A percentile compares a stretch with the other conserved stretches of the same genome.
phyloP scores from a whole-genome alignment of 2,888 invertebrate genomes.

The Aleiodes testaceus region DNA sequence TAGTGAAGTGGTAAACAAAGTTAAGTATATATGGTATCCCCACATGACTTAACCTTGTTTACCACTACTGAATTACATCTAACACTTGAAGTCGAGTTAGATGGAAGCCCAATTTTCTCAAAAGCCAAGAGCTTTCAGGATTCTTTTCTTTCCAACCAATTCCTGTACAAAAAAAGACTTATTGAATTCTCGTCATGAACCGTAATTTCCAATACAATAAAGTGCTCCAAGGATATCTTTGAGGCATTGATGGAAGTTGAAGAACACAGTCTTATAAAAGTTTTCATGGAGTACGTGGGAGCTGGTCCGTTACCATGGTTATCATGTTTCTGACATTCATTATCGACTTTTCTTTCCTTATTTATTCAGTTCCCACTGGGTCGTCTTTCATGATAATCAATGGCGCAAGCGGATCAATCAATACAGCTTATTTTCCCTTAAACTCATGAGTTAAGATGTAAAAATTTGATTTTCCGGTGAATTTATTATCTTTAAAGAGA shows the following conservation, averaged over 20 bases:
- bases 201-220: not conserved
- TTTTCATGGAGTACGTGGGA: conserved; percentile 17
- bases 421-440: too few relatives aligned
- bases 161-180: too few relatives aligned
- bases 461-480: conserved; percentile 62
- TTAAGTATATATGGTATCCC: too few relatives aligned
- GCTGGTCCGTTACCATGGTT: conserved; percentile 48
- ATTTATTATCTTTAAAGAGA: conserved; percentile 73
- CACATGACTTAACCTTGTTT: too few relatives aligned
- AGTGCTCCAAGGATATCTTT: too few relatives aligned
- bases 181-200: not conserved
- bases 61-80: too few relatives aligned
- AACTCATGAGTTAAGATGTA: not conserved
- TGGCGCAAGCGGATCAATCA: not conserved
- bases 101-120: too few relatives aligned
- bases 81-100: too few relatives aligned
- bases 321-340: conserved; percentile 37
- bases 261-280: not conserved
- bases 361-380: not conserved
- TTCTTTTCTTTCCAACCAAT: too few relatives aligned
- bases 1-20: too few relatives aligned
- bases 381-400: not conserved
- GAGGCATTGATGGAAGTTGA: not conserved
- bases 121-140: too few relatives aligned
- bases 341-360: not conserved